A percentile compares a stretch with the other conserved stretches of the same genome.
Evolutionary conservation across 1,140 invertebrate genomes (phyloP).

Genomic region (Papilio glaucus): DNA sequence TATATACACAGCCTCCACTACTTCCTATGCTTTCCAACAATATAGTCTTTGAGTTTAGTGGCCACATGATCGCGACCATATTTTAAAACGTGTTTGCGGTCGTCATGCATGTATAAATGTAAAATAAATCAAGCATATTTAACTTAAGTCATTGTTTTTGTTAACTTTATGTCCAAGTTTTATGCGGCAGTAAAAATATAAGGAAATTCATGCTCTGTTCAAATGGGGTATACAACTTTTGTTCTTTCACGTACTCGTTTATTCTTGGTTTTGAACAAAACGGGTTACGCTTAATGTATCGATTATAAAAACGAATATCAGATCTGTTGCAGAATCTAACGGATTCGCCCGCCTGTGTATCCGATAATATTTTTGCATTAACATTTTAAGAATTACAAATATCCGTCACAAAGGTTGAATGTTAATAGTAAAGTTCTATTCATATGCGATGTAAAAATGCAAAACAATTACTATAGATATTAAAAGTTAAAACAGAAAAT

Average conservation of each 20-base stretch:
- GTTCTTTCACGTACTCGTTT: neutral
- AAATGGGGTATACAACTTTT: no score
- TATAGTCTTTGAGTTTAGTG: no score
- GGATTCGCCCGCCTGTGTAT: neutral
- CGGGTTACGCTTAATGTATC: neutral
- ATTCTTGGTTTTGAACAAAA: neutral
- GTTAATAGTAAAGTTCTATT: neutral
- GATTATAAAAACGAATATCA: slow-evolving; percentile 15
- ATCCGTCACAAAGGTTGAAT: neutral
- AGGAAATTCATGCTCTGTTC: no score
- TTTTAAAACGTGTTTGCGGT: no score
- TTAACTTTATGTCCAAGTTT: neutral
- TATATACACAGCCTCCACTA: no score
- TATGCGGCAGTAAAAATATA: neutral
- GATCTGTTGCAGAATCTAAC: neutral
- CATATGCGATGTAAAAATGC: neutral
- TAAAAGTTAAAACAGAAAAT: neutral
- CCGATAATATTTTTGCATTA: neutral
- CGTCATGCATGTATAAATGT: no score
- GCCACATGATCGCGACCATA: no score
- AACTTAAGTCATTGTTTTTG: neutral
- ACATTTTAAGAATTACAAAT: slow-evolving; percentile 21
- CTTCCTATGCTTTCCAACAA: no score
- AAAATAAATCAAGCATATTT: no score
- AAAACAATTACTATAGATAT: neutral